These are phyloP conservation scores for Seira ritae DNA, from an alignment of 2,888 invertebrate species.

Conservation along the genomic window DNA sequence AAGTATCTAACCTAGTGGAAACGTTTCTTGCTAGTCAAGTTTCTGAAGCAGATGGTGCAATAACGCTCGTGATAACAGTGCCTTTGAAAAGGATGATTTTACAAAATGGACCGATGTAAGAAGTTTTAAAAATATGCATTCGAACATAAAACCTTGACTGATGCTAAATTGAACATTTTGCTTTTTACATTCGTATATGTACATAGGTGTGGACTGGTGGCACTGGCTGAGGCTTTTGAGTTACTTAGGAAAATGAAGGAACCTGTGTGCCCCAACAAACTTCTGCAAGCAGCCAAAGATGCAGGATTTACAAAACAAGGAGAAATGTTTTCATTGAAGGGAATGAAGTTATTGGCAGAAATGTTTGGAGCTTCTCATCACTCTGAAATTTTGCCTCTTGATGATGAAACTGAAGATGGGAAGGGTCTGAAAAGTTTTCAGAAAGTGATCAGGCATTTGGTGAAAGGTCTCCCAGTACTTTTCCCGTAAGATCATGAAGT, in stretches of 20 bases:
- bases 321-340: slow-evolving; percentile 89
- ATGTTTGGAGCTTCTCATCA: slow-evolving; percentile 7
- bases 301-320: slow-evolving; percentile 87
- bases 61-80: slow-evolving; percentile 20
- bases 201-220: slow-evolving; percentile 92
- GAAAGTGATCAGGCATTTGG: too few relatives aligned
- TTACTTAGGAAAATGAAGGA: slow-evolving; percentile 76
- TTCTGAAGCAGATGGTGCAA: neutral
- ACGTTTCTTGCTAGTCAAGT: neutral
- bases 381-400: neutral
- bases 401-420: too few relatives aligned
- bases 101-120: slow-evolving; percentile 72
- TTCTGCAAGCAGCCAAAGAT: slow-evolving; percentile 80
- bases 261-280: slow-evolving; percentile 77
- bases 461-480: slow-evolving; percentile 76
- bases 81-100: slow-evolving; percentile 61
- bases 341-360: slow-evolving; percentile 81
- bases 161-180: slow-evolving; percentile 48
- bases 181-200: too few relatives aligned
- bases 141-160: slow-evolving; percentile 17
- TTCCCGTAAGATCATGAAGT: slow-evolving; percentile 79
- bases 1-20: neutral
- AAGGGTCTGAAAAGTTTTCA: too few relatives aligned
- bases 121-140: neutral
- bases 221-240: slow-evolving; percentile 85